Conservation (phyloP, 2,797 vertebrate species). For the Harpia harpyja region DNA sequence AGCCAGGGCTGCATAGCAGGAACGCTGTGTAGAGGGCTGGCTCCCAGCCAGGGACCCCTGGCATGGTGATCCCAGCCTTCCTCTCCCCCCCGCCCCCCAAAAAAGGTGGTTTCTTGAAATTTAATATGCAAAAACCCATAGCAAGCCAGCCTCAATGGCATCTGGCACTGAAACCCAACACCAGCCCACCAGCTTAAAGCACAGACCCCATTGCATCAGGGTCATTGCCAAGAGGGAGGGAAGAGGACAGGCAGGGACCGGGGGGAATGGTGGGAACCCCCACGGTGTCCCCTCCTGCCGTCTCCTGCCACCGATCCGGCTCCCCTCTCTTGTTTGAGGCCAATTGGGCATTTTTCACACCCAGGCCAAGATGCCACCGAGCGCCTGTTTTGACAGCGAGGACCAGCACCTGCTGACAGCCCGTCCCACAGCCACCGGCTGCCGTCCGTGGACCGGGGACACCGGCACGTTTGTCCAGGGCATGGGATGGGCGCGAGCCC, state of each 20-base stretch:
- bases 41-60: constrained; percentile 16
- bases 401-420: background rate
- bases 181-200: background rate
- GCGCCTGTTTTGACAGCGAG: accelerated
- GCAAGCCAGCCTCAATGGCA: background rate
- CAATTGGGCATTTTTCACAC: background rate
- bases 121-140: background rate
- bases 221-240: background rate
- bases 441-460: accelerated
- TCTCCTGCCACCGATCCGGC: background rate
- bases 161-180: background rate
- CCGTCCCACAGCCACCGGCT: accelerated
- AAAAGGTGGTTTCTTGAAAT: background rate
- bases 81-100: background rate
- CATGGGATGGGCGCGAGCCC: accelerated
- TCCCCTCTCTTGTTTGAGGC: background rate
- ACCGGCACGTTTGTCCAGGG: accelerated
- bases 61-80: background rate
- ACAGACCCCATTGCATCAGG: background rate
- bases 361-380: background rate
- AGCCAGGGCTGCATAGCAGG: background rate
- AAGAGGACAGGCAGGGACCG: background rate
- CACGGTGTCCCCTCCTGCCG: accelerated
- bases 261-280: background rate
- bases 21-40: background rate